These are phyloP conservation scores for Pandemis cinnamomeana DNA, from an alignment of 2,888 invertebrate genomes.

Conservation along the genomic window DNA sequence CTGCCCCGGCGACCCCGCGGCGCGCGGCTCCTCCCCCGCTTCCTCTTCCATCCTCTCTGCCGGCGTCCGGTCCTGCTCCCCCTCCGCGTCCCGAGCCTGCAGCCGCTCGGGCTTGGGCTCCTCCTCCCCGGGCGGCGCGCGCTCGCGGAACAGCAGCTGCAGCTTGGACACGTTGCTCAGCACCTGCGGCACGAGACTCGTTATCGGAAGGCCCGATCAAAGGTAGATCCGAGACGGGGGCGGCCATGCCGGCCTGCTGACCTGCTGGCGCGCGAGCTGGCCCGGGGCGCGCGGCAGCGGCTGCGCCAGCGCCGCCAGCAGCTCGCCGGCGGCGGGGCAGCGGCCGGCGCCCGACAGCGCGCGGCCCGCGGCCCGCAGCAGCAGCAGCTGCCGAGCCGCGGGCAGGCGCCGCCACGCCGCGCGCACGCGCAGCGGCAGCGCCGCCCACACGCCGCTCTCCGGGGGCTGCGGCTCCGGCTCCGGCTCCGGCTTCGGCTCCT, in stretches of 20 bases:
- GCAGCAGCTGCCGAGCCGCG: conserved; percentile 42
- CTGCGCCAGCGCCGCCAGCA: conserved; percentile 18
- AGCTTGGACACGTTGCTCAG: conserved; percentile 40
- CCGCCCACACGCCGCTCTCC: background rate
- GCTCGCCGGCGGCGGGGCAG: conserved; percentile 9
- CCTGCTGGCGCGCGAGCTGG: background rate
- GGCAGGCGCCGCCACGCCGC: conserved; percentile 41
- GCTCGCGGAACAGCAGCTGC: conserved; percentile 41
- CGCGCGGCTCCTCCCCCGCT: background rate
- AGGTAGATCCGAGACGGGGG: no score
- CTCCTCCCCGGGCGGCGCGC: background rate
- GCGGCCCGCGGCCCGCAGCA: conserved; percentile 31
- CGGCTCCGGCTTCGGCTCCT: no score
- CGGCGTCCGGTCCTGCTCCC: no score
- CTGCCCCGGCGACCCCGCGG: no score
- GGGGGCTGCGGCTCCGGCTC: no score
- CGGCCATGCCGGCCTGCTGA: background rate
- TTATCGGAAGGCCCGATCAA: no score
- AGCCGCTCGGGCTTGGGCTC: no score
- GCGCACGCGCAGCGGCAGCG: conserved; percentile 23
- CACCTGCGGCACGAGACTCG: conserved; percentile 10
- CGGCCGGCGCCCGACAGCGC: conserved; percentile 23
- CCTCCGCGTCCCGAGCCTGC: no score
- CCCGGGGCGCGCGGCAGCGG: conserved; percentile 10
- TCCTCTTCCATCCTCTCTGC: no score